Base-by-base conservation (phyloP, 2,797 vertebrate species). In the Mionectes olivaceus region DNA sequence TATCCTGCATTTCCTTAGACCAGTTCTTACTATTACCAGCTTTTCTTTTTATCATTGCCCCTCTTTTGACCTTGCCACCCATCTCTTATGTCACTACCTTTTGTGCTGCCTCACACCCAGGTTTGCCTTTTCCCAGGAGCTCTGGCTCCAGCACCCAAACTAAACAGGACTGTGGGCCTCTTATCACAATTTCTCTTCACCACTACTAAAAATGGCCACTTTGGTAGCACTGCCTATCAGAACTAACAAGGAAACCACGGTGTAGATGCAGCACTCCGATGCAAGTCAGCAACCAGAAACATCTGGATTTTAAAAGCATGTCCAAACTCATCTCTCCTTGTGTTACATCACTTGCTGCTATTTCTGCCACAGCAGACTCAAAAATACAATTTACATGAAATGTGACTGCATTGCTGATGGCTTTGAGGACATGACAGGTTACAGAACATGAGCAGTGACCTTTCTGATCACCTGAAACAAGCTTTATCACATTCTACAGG, bases 351-450 rank as follows among this genome's bases (percentile, higher is more conserved):
- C 19, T 56, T 49, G 35, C 52, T 91, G 43, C 28, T 74, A 52
- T 23, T 84, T 71, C 56, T 41, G 32, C 35, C 25, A 53, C 24
- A 69, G 43, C 9, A 91, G 44, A 76, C 11, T 59, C n/a, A n/a
- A 55, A 64, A 43, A 44, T 56, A 39, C 18, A 64, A 68, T 52
- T 84, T 69, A 75, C 16, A 63, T 78, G 30, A n/a, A 81, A 70
- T 0, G 0, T 13, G 56, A 37, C 7, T 41, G 37, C 2, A 2
- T 3, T 82, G 39, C 53, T 57, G 50, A 57, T 30, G 24, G 30
- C 33, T 80, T 55, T 70, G 33, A 67, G 47, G 59, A 81, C 1
- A 0, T 5, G 39, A 52, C 23, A 60, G 23, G 22, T 87, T 60
- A 87, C 35, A 91, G 43, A 77, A 67, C 30, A 77, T 0, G 0